A percentile compares a stretch with the other conserved stretches of the same genome.
These are phyloP conservation scores for Hybognathus amarus DNA, from an alignment of 2,797 vertebrate species.

Conservation along the genomic window DNA sequence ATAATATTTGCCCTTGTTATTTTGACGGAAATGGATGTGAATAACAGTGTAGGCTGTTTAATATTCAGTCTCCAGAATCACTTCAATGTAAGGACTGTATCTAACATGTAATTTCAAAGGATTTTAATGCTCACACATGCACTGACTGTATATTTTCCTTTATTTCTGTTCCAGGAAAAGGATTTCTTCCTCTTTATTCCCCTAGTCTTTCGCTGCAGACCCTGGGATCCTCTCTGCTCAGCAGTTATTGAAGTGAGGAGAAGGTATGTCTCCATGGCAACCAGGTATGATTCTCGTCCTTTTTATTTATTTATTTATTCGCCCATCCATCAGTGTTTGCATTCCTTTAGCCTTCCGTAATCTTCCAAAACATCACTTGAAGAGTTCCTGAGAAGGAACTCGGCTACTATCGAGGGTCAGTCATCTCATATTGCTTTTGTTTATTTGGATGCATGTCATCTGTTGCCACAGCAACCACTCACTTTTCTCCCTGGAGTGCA, in stretches of 20 bases:
- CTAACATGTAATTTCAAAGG: background rate
- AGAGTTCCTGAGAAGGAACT: conserved; percentile 18
- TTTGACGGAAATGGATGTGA: background rate
- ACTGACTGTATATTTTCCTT: background rate
- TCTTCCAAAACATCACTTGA: conserved; percentile 30
- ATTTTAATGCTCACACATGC: background rate
- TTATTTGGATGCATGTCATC: conserved; percentile 34
- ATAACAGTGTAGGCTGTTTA: background rate
- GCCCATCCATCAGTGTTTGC: conserved; percentile 38
- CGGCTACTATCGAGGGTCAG: conserved; percentile 5
- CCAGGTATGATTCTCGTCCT: conserved; percentile 61
- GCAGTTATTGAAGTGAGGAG: conserved; percentile 68
- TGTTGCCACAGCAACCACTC: conserved; percentile 34
- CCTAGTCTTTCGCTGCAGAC: conserved; percentile 19
- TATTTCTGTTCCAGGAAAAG: conserved; percentile 4
- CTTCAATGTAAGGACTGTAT: background rate
- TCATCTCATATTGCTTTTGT: conserved; percentile 30
- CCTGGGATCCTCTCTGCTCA: conserved; percentile 52
- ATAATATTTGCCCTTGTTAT: background rate
- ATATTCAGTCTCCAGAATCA: conserved; percentile 9
- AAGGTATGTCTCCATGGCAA: conserved; percentile 77
- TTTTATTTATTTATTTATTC: conserved; percentile 28
- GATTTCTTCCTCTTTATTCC: conserved; percentile 1
- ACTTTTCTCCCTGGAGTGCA: conserved; percentile 30
- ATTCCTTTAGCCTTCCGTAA: conserved; percentile 31